Percentiles rank a stretch among this genome's conserved stretches.
Evolutionary conservation across 2,113 vertebrate species (phyloP).

Genomic region (Ochotona princeps): DNA sequence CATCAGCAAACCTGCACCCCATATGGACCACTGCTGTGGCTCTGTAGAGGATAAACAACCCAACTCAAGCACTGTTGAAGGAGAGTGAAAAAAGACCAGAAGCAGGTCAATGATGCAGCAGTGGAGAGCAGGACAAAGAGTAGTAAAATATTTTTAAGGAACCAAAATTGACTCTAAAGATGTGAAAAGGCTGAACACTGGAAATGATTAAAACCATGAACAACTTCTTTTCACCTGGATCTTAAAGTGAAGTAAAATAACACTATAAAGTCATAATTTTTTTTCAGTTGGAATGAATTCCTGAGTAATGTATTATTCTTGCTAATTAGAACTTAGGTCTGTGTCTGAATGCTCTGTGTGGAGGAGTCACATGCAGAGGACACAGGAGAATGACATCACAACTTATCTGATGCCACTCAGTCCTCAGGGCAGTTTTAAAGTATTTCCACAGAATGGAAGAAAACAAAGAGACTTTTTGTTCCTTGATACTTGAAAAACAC

Average conservation of each 20-base stretch:
- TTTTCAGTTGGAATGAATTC: not conserved
- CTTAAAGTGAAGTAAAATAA: not conserved
- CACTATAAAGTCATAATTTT: not conserved
- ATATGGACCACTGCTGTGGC: not conserved
- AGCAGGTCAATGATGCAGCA: not conserved
- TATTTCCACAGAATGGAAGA: slow-evolving; percentile 23
- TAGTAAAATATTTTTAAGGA: not conserved
- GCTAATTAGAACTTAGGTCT: not conserved
- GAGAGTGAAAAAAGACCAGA: not conserved
- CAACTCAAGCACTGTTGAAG: not conserved
- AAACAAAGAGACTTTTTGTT: slow-evolving; percentile 60
- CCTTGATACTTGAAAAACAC: slow-evolving; percentile 57
- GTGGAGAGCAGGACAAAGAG: not conserved
- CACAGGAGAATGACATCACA: not conserved
- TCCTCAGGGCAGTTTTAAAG: slow-evolving; percentile 1
- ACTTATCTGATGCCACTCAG: not conserved
- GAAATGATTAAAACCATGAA: not conserved
- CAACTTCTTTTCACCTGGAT: not conserved
- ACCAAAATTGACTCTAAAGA: not conserved
- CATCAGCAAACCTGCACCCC: not conserved
- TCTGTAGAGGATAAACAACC: not conserved
- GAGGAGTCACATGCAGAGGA: not conserved
- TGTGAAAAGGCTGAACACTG: not conserved
- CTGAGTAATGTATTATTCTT: not conserved
- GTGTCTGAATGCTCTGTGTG: not conserved